Evolutionary conservation across 2,888 invertebrate genomes (phyloP).

Genomic region (Archaeoteleia sp.): DNA sequence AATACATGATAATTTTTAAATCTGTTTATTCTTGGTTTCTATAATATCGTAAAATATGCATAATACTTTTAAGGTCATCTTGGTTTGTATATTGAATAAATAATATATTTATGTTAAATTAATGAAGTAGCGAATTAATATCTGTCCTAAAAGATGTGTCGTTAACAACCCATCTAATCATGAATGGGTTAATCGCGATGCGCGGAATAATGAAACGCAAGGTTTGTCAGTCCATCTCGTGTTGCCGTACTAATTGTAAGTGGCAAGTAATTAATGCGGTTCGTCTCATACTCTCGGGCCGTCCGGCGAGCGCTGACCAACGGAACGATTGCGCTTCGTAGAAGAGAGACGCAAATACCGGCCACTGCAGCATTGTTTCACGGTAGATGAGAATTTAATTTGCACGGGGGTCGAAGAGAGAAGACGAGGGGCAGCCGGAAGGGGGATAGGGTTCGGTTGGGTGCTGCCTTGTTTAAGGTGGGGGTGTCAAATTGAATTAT

Average conservation of each 20-base stretch:
- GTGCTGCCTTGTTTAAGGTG: constrained; percentile 72
- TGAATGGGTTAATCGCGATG: constrained; percentile 21
- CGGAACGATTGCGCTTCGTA: constrained; percentile 49
- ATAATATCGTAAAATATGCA: too few species aligned
- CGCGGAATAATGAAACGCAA: constrained; percentile 11
- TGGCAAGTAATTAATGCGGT: constrained; percentile 71
- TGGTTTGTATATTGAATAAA: too few species aligned
- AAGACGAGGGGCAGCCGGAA: constrained; percentile 30
- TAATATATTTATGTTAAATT: too few species aligned
- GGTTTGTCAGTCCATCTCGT: constrained; percentile 1
- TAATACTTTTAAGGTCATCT: too few species aligned
- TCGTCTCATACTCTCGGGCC: constrained; percentile 61
- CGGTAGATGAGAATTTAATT: constrained; percentile 74
- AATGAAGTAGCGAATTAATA: constrained; percentile 2
- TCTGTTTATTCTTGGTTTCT: too few species aligned
- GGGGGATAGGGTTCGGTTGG: constrained; percentile 58
- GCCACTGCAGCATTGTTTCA: constrained; percentile 70
- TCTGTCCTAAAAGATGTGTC: background rate
- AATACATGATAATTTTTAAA: too few species aligned
- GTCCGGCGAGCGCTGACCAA: constrained; percentile 58
- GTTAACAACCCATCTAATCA: background rate
- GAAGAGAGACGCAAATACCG: constrained; percentile 37
- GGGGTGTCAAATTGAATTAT: constrained; percentile 75
- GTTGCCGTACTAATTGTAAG: constrained; percentile 60
- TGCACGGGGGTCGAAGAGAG: constrained; percentile 60